These are phyloP conservation scores for Hoplodrina ambigua DNA, from an alignment of 2,888 invertebrate genomes.

Conservation along the genomic window DNA sequence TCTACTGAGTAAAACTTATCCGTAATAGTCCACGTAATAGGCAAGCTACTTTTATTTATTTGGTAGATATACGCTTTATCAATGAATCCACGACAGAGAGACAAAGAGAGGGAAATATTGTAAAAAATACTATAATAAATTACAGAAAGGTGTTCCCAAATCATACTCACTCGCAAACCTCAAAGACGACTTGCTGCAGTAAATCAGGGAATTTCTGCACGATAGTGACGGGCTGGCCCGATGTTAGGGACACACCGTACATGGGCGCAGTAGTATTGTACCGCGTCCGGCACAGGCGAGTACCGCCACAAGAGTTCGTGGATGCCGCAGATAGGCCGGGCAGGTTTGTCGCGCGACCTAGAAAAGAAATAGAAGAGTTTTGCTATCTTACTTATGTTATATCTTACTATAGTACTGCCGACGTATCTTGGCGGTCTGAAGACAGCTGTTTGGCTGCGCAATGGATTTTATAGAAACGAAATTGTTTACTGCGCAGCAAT, in stretches of 20 bases:
- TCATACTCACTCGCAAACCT: conserved; percentile 96
- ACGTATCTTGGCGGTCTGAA: too few relatives aligned
- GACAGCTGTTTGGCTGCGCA: too few relatives aligned
- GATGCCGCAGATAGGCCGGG: conserved; percentile 74
- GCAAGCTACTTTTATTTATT: too few relatives aligned
- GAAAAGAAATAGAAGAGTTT: conserved; percentile 40
- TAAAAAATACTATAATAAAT: background rate
- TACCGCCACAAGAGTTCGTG: conserved; percentile 89
- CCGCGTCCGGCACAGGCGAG: conserved; percentile 95
- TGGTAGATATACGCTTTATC: too few relatives aligned
- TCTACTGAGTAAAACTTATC: too few relatives aligned
- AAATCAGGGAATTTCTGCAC: conserved; percentile 98
- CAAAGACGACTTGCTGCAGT: conserved; percentile 97
- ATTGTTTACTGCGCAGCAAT: too few relatives aligned
- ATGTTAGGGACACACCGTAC: conserved; percentile 98
- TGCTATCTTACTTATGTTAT: background rate
- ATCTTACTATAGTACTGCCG: too few relatives aligned
- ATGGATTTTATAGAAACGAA: too few relatives aligned
- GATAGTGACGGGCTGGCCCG: conserved; percentile 97
- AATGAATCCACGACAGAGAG: too few relatives aligned
- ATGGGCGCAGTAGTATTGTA: conserved; percentile 98
- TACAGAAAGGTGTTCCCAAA: background rate
- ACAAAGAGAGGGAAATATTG: too few relatives aligned
- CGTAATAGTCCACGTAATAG: too few relatives aligned
- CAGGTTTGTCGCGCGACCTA: conserved; percentile 81